Base-by-base conservation (phyloP, 2,888 invertebrate species). In the Aleiodes testaceus region DNA sequence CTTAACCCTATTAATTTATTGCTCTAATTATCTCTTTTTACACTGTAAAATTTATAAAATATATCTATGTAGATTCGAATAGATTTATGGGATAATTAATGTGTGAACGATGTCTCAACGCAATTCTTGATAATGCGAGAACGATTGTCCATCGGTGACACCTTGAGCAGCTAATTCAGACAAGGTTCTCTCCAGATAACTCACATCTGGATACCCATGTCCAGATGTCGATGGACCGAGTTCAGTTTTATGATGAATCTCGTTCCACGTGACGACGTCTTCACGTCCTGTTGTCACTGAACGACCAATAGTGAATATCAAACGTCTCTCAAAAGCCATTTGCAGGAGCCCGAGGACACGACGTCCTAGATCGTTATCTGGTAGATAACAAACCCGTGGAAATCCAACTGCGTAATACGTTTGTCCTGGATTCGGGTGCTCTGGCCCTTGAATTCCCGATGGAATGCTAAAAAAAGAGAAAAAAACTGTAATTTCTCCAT, bases 181-280 rank as follows among this genome's bases (percentile, higher is more conserved):
- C 53, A 92, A 82, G 14, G 92, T 91, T 76, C 92, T 90, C 80
- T 92, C 92, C 77, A 95, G 88, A 87, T 95, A 95, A 73, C 91
- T 92, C 3, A 92, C 91, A 88, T 95, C 95, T 1, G 95, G 95
- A 87, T 93, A 95, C 77, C 93, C 93, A 77, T 90, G 89, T 2
- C 89, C 90, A 49, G 87, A 88, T 45, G 87, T 87, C 47, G 88
- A 88, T 2, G 89, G 89, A 69, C 92, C 92, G 26, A 92, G 88
- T 86, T 93, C 92, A 72, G 95, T 95, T 88, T 95, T 95, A 85
- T 96, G 96, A 82, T 95, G 95, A 74, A 96, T 93, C 82, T 92
- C 93, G 84, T 95, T 95, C 98, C 98, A 98, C 55, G 96, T 93
- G 69, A 97, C 95, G 73, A 96, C 95, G 89, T 97, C 95, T 84